Base-by-base conservation (phyloP, 2,888 invertebrate species). In the Drosophila trichaetosa region DNA sequence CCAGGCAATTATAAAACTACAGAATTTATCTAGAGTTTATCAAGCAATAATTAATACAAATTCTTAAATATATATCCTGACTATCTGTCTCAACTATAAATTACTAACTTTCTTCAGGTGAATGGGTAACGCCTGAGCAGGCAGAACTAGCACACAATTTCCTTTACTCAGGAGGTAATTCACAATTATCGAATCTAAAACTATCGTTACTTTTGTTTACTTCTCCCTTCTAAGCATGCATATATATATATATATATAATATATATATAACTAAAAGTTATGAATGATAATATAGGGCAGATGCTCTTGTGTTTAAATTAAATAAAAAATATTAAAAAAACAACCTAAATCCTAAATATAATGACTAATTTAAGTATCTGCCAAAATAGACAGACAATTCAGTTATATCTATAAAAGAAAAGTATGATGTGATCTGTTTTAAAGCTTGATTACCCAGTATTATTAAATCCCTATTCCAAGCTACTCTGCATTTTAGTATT, bases 71-170 rank as follows among this genome's bases (percentile, higher is more conserved):
- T 36, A n/a, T 54, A 38, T 36, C 7, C 27, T 54, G 18, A 54
- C 36, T 54, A 36, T n/a, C 27, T 56, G 54, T 56, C 24, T 67
- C 49, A 59, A 65, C 56, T 62, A 52, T 48, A 60, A 72, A 69
- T 76, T 80, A 48, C 76, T 71, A 75, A 80, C 76, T 83, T 87
- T 93, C 93, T 92, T 53, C 93, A 96, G 96, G 96, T 92, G 95
- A 95, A 93, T 96, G 96, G 83, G 95, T 96, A 88, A 96, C 97
- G 82, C 96, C 96, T 83, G 97, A 97, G 93, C 97, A 97, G 93
- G 95, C 96, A 58, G 95, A 96, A 93, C 94, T 97, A 93, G 97
- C 97, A 83, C 96, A 97, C 94, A 97, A 97, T 94, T 95, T 97
- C 94, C 95, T 98, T 91, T 96, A 97, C 94, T 97, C 97, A 85